Evolutionary conservation across 35 echinoderm and acorn worm species (phyloP).

Genomic region (Ophiothrix spiculata): DNA sequence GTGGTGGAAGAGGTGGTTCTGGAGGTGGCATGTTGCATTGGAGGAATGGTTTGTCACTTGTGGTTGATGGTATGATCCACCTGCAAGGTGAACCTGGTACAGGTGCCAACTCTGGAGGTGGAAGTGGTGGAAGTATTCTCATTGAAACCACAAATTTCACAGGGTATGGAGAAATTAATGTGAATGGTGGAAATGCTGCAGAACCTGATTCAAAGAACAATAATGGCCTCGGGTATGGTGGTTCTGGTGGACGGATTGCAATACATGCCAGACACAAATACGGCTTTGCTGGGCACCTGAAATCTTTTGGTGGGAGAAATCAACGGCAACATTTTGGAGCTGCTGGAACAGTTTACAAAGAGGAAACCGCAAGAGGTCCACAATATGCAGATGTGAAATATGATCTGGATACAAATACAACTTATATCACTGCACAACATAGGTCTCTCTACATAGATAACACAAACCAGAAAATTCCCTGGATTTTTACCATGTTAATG

Average conservation of each 20-base stretch:
- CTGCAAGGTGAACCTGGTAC: conserved; percentile 47
- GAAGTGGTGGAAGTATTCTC: conserved; percentile 79
- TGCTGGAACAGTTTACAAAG: conserved; percentile 75
- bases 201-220: not conserved
- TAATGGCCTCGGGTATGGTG: conserved; percentile 63
- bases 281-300: conserved; percentile 59
- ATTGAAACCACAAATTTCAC: conserved; percentile 78
- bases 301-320: conserved; percentile 59
- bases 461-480: conserved; percentile 59
- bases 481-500: conserved; percentile 85
- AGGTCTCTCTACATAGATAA: conserved; percentile 71
- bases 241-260: conserved; percentile 80
- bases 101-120: conserved; percentile 71
- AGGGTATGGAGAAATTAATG: conserved; percentile 87
- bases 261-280: conserved; percentile 69
- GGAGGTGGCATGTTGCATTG: conserved; percentile 75
- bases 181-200: conserved; percentile 72
- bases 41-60: conserved; percentile 64
- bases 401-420: conserved; percentile 58
- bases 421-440: conserved; percentile 59
- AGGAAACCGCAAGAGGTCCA: conserved; percentile 79
- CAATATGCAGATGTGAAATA: conserved; percentile 90
- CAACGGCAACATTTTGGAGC: conserved; percentile 50
- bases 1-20: conserved; percentile 63
- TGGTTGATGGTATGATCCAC: conserved; percentile 66